Percentiles rank a stretch among this genome's conserved stretches.
These are phyloP conservation scores for Akabosia matsudoensis DNA, from an alignment of 1,140 invertebrate genomes.

Conservation along the genomic window DNA sequence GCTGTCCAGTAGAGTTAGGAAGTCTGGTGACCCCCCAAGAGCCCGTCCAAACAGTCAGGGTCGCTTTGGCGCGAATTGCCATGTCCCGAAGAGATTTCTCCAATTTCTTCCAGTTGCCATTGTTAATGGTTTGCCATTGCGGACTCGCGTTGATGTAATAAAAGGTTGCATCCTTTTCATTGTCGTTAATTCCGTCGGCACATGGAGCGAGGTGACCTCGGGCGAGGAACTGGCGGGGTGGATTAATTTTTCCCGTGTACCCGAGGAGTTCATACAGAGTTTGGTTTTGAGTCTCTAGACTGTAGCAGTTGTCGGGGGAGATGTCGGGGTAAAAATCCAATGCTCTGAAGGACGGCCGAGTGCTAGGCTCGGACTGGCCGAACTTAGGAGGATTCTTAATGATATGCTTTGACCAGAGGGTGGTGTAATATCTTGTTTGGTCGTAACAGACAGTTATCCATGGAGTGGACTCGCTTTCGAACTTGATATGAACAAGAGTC, in stretches of 20 bases:
- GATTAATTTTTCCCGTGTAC: too few species aligned
- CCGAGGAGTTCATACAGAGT: too few species aligned
- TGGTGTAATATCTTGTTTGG: conserved; percentile 2
- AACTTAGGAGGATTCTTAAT: conserved; percentile 27
- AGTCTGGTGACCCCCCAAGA: conserved; percentile 33
- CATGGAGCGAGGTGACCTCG: conserved; percentile 67
- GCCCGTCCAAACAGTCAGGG: conserved; percentile 42
- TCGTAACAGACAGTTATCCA: conserved; percentile 30
- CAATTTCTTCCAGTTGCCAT: conserved; percentile 60
- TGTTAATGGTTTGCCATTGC: conserved; percentile 65
- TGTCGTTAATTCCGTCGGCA: conserved; percentile 62
- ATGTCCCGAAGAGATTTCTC: conserved; percentile 14
- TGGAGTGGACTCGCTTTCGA: background rate
- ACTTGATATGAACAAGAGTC: background rate
- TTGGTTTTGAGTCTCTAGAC: conserved; percentile 28
- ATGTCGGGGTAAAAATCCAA: conserved; percentile 47
- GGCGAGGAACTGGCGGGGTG: too few species aligned
- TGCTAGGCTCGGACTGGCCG: background rate
- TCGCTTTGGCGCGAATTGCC: background rate
- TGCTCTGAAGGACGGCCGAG: conserved; percentile 43
- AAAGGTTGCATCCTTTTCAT: conserved; percentile 63
- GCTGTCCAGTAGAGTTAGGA: conserved; percentile 34
- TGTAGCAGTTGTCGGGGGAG: conserved; percentile 43
- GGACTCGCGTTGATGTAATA: conserved; percentile 64
- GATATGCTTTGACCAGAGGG: conserved; percentile 11